A percentile compares a stretch with the other conserved stretches of the same genome.
Evolutionary conservation across 2,797 vertebrate genomes (phyloP).

Genomic region (Hemitrygon akajei): DNA sequence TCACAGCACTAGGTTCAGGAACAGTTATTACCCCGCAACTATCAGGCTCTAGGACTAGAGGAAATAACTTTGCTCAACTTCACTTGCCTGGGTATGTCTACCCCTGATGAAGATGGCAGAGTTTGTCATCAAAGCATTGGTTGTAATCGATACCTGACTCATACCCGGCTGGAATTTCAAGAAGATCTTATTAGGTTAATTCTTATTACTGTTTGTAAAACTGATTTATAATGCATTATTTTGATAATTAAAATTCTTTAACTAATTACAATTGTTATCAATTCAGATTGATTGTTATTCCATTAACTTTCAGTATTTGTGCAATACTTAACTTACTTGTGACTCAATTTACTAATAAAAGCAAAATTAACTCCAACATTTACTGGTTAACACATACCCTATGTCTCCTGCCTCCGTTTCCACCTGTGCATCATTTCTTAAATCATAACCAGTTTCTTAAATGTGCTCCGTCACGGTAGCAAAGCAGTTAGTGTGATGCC

Average conservation of each 20-base stretch:
- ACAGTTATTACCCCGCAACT: no score
- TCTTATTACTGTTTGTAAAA: neutral
- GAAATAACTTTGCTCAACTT: no score
- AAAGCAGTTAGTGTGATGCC: no score
- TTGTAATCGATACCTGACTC: no score
- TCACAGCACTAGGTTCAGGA: no score
- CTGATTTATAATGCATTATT: neutral
- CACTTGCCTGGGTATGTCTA: no score
- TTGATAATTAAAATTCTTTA: neutral
- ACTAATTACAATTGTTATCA: neutral
- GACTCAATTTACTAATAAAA: neutral
- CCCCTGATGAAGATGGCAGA: no score
- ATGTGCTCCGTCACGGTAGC: no score
- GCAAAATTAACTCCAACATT: neutral
- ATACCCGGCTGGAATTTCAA: no score
- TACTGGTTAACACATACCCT: neutral
- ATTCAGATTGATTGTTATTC: neutral
- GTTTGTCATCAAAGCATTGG: no score
- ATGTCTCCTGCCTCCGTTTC: neutral
- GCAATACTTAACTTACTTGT: neutral
- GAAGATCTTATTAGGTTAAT: neutral
- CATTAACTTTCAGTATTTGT: neutral
- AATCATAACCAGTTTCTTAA: neutral
- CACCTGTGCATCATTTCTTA: neutral
- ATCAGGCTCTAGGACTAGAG: no score